phyloP scores from a whole-genome alignment of 2,113 vertebrate species.

The Tenrec ecaudatus region DNA sequence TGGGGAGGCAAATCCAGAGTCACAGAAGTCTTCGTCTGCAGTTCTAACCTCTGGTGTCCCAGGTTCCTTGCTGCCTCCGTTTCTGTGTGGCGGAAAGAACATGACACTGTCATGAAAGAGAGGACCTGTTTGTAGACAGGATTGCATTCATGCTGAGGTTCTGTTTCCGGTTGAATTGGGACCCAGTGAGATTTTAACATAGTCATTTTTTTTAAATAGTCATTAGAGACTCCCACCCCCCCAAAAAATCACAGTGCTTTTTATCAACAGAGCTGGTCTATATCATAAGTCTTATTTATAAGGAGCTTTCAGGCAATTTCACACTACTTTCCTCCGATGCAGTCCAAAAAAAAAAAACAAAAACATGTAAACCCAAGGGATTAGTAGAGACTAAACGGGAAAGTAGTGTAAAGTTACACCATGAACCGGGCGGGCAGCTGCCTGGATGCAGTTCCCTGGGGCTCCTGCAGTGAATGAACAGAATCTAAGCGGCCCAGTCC shows the following conservation, averaged over 20 bases:
- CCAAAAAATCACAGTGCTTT: constrained; percentile 80
- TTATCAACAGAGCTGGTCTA: constrained; percentile 85
- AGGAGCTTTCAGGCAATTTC: constrained; percentile 90
- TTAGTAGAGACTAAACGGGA: constrained; percentile 88
- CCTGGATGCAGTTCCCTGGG: constrained; percentile 83
- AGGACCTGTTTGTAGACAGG: constrained; percentile 18
- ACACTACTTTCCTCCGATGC: constrained; percentile 87
- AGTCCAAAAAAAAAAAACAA: constrained; percentile 83
- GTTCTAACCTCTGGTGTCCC: neutral
- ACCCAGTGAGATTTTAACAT: constrained; percentile 64
- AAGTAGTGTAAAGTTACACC: constrained; percentile 88
- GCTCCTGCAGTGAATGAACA: constrained; percentile 85
- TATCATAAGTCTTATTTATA: constrained; percentile 88
- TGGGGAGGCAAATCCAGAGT: neutral
- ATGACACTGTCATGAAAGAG: neutral
- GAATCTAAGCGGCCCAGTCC: constrained; percentile 80
- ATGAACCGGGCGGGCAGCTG: constrained; percentile 83
- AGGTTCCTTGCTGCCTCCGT: neutral
- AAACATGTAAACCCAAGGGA: constrained; percentile 90
- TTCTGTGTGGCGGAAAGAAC: neutral
- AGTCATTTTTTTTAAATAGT: constrained; percentile 69
- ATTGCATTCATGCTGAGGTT: constrained; percentile 23
- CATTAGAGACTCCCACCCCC: constrained; percentile 69
- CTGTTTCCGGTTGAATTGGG: constrained; percentile 56
- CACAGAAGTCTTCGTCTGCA: neutral